These are phyloP conservation scores for Silurus meridionalis DNA, from an alignment of 2,113 vertebrate genomes.

Conservation along the genomic window DNA sequence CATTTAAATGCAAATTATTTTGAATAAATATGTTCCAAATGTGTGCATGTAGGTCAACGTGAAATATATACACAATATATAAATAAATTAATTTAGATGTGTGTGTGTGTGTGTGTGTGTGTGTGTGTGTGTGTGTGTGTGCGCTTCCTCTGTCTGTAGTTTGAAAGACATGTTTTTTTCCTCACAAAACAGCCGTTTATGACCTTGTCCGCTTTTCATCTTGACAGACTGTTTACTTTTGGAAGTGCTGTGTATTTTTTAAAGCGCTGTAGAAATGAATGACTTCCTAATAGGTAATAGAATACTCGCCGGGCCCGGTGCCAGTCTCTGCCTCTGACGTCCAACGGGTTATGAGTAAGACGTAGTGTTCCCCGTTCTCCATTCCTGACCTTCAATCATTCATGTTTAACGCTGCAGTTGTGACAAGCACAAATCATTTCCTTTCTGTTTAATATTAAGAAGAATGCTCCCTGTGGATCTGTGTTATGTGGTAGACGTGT, in stretches of 20 bases:
- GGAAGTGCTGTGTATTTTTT: constrained; percentile 45
- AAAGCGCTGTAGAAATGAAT: constrained; percentile 50
- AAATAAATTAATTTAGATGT: constrained; percentile 30
- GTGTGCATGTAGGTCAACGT: too few relatives aligned
- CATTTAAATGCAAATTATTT: background rate
- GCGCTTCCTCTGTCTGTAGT: constrained; percentile 23
- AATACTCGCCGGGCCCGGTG: constrained; percentile 53
- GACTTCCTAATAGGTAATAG: constrained; percentile 55
- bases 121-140: constrained; percentile 20
- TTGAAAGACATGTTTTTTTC: constrained; percentile 4
- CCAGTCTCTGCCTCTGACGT: constrained; percentile 40
- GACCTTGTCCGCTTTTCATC: constrained; percentile 42
- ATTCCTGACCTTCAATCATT: constrained; percentile 20
- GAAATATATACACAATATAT: background rate
- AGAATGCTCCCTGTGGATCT: constrained; percentile 12
- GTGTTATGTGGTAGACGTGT: background rate
- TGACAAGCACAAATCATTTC: constrained; percentile 5
- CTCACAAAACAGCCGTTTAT: constrained; percentile 16
- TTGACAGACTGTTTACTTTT: constrained; percentile 42
- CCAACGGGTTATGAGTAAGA: background rate
- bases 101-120: constrained; percentile 37
- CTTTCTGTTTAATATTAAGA: constrained; percentile 12
- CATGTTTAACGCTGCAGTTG: constrained; percentile 10
- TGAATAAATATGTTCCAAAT: too few relatives aligned
- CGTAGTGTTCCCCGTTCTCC: constrained; percentile 10